Conservation (phyloP, 2,113 vertebrate genomes). For the Crotophaga sulcirostris region DNA sequence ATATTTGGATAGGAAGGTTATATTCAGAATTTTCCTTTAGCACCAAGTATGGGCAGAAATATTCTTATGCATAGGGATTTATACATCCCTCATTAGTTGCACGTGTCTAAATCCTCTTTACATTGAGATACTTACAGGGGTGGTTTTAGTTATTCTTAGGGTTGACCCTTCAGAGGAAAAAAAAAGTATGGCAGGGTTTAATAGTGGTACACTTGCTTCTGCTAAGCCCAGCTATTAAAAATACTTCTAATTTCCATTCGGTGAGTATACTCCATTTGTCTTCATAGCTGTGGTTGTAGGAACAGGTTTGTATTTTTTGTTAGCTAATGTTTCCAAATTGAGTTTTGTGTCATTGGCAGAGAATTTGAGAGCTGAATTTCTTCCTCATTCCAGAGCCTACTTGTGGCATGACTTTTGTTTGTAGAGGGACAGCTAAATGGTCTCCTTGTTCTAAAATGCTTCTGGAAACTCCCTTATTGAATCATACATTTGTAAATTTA, state of each 20-base stretch:
- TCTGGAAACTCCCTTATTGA: conserved; percentile 28
- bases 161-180: background rate
- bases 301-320: conserved; percentile 23
- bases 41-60: background rate
- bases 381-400: conserved; percentile 25
- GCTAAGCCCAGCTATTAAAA: conserved; percentile 34
- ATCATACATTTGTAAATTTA: conserved; percentile 15
- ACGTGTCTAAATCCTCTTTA: background rate
- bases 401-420: background rate
- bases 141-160: conserved; percentile 35
- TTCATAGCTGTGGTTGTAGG: conserved; percentile 25
- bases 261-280: background rate
- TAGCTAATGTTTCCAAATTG: conserved; percentile 5
- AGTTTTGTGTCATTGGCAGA: conserved; percentile 4
- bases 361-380: background rate
- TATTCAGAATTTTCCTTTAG: conserved; percentile 25
- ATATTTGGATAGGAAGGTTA: background rate
- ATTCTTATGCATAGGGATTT: background rate
- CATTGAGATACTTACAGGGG: background rate
- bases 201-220: background rate
- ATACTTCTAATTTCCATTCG: conserved; percentile 1
- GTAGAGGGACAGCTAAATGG: background rate
- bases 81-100: background rate
- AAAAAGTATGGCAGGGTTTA: background rate
- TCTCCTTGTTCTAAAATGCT: background rate